phyloP scores from a whole-genome alignment of 2,113 vertebrate species.

The Numenius arquata region DNA sequence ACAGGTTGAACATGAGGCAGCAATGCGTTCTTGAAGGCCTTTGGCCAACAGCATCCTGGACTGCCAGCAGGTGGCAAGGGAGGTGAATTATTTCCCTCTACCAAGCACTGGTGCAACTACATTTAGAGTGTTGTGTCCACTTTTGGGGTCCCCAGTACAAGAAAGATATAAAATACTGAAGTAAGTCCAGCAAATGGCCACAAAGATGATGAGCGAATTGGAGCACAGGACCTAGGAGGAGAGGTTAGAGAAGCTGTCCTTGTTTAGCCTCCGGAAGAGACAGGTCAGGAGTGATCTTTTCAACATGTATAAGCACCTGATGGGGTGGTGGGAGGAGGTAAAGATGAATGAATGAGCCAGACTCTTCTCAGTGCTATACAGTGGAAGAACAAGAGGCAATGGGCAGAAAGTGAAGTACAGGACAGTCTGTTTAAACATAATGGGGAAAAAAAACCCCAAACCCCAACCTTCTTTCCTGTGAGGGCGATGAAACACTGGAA shows the following conservation, averaged over 20 bases:
- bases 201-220: not conserved
- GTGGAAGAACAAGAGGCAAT: not conserved
- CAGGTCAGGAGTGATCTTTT: not conserved
- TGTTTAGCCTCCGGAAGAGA: not conserved
- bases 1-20: not conserved
- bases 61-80: not conserved
- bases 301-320: not conserved
- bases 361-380: not conserved
- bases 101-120: not conserved
- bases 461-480: not conserved
- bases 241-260: not conserved
- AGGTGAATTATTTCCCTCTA: not conserved
- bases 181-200: not conserved
- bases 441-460: not conserved
- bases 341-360: not conserved
- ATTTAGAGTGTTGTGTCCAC: not conserved
- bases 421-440: not conserved
- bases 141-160: not conserved
- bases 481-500: not conserved
- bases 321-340: not conserved
- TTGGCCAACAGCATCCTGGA: not conserved
- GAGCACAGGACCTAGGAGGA: not conserved
- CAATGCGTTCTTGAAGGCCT: not conserved
- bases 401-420: not conserved
- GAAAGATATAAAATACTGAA: not conserved